Evolutionary conservation across 2,888 invertebrate genomes (phyloP), one percentile per base, ranked within the genome.

Genomic region (Alloscopus bannaensis): DNA sequence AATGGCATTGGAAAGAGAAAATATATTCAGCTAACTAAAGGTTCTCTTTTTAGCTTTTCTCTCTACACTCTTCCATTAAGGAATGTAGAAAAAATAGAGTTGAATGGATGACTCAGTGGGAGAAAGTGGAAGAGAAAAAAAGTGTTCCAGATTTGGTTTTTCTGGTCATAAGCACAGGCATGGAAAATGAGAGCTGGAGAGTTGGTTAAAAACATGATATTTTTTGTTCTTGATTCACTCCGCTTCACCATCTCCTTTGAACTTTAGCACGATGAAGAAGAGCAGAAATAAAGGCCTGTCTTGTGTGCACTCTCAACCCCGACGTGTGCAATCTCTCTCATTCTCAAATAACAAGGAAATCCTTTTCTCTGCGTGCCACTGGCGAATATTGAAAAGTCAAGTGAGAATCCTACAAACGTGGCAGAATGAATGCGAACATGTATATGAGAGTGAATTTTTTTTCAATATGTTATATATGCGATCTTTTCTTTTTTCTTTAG

Each of bases 301-400:
- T n/a, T n/a, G n/a, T n/a, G n/a, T n/a, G n/a, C n/a, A n/a, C n/a
- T n/a, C n/a, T n/a, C n/a, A n/a, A n/a, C n/a, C n/a, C n/a, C n/a
- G n/a, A n/a, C n/a, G n/a, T n/a, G n/a, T n/a, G n/a, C n/a, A n/a
- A n/a, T n/a, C n/a, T n/a, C n/a, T n/a, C 29, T 69, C 57, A 26
- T 57, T 60, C 50, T 60, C 52, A 72, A n/a, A n/a, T n/a, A n/a
- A 72, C 64, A 72, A 72, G 72, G 55, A 72, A 72, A 72, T 72
- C 72, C 72, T 72, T 72, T 72, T 72, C 28, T 64, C 59, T 70
- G 59, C 55, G 26, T 55, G 64, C 64, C 55, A 72, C 55, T 64
- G 55, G 72, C 64, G 66, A 75, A 75, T 75, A 75, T 75, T 65
- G 66, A 64, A 65, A 65, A 75, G 73, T 73, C 65, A 75, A 65